phyloP scores from a whole-genome alignment of 2,797 vertebrate species.

The Limosa lapponica region DNA sequence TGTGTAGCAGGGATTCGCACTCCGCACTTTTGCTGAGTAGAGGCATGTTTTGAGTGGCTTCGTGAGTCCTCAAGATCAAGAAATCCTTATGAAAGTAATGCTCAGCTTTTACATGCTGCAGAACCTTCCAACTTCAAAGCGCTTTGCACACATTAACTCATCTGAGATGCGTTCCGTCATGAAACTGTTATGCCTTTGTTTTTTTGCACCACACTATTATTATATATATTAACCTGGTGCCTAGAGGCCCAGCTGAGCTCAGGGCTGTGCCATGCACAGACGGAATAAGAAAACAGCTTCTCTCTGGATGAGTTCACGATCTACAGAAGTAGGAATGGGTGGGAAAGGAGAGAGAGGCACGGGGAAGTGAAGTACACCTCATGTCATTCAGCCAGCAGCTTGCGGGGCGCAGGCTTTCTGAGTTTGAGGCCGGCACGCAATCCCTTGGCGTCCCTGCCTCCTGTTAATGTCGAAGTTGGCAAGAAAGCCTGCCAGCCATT shows the following conservation, averaged over 20 bases:
- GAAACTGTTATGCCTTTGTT: constrained; percentile 57
- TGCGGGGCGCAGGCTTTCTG: fast-evolving
- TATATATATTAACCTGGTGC: constrained; percentile 47
- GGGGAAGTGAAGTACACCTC: fast-evolving
- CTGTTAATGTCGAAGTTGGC: not conserved
- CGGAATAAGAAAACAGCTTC: not conserved
- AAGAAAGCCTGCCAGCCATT: not conserved
- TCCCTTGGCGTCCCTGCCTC: not conserved
- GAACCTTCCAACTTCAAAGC: constrained; percentile 62
- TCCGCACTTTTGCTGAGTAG: not conserved
- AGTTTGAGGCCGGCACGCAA: fast-evolving
- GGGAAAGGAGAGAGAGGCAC: not conserved
- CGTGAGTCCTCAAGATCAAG: not conserved
- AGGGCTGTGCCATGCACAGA: not conserved
- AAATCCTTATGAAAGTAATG: constrained; percentile 31
- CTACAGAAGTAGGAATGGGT: not conserved
- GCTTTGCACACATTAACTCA: constrained; percentile 49
- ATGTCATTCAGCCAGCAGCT: not conserved
- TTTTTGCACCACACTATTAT: constrained; percentile 18
- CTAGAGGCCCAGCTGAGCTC: constrained; percentile 36
- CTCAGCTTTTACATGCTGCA: constrained; percentile 17
- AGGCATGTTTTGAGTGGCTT: not conserved
- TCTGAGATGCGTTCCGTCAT: constrained; percentile 31
- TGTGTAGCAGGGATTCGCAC: not conserved
- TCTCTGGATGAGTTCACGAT: not conserved